phyloP scores from a whole-genome alignment of 2,888 invertebrate species.

The Macrophya alboannulata region DNA sequence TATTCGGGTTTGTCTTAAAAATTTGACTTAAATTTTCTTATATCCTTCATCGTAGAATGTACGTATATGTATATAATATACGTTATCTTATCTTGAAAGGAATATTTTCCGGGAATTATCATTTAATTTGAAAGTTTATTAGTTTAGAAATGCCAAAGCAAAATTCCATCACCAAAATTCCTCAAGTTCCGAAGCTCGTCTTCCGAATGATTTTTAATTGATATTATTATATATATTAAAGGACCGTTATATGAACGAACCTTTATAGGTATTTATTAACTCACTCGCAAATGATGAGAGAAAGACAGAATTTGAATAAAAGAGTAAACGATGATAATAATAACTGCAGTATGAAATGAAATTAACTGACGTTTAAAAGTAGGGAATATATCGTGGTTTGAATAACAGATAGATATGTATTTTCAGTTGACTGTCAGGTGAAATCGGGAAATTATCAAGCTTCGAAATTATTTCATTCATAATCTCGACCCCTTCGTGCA shows the following conservation, averaged over 20 bases:
- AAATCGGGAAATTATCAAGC: conserved; percentile 2
- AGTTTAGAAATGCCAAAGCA: neutral
- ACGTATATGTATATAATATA: neutral
- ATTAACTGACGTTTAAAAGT: neutral
- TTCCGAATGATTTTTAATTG: neutral
- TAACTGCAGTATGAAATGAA: neutral
- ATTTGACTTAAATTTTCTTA: neutral
- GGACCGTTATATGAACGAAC: neutral
- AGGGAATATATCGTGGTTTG: neutral
- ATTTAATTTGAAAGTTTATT: neutral
- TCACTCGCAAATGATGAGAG: neutral
- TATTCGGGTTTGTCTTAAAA: neutral
- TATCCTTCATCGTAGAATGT: neutral
- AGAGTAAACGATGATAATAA: neutral
- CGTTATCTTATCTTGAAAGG: neutral
- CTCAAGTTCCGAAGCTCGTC: neutral
- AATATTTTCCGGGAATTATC: neutral
- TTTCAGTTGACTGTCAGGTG: neutral
- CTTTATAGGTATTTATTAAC: neutral
- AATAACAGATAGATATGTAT: neutral
- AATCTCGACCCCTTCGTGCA: conserved; percentile 30
- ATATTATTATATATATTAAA: conserved; percentile 8
- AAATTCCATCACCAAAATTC: neutral
- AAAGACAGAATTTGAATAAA: neutral
- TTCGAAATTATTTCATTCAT: conserved; percentile 25